These are phyloP conservation scores for Metacarcinus magister DNA, from an alignment of 2,888 invertebrate species.

Conservation along the genomic window DNA sequence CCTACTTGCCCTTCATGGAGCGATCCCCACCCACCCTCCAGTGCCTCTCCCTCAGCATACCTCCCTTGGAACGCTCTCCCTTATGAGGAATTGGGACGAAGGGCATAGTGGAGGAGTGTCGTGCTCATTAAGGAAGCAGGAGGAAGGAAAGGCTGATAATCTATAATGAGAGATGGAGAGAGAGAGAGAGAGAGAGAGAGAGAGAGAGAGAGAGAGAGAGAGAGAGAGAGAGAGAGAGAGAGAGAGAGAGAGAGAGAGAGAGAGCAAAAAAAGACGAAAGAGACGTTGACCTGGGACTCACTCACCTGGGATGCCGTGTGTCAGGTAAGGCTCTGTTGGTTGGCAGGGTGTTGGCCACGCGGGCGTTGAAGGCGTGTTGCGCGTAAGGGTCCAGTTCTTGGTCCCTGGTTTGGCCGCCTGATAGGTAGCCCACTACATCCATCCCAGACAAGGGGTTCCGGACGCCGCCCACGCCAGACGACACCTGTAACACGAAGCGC, in stretches of 20 bases:
- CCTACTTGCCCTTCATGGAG: too few relatives aligned
- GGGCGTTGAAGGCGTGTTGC: conserved; percentile 71
- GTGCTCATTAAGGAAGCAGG: too few relatives aligned
- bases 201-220: not conserved
- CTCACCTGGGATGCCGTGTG: conserved; percentile 64
- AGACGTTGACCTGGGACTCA: not conserved
- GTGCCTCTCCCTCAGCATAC: too few relatives aligned
- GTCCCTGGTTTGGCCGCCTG: conserved; percentile 64
- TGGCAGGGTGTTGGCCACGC: conserved; percentile 57
- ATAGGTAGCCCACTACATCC: conserved; percentile 50
- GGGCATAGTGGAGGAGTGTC: too few relatives aligned
- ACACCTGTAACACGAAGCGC: not conserved
- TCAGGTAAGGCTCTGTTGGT: conserved; percentile 54
- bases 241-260: not conserved
- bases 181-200: not conserved
- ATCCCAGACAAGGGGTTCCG: not conserved
- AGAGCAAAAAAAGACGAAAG: not conserved
- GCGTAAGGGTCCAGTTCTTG: conserved; percentile 67
- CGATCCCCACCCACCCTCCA: too few relatives aligned
- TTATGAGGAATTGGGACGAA: too few relatives aligned
- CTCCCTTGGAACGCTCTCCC: too few relatives aligned
- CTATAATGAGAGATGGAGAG: too few relatives aligned
- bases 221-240: not conserved
- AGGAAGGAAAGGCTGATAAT: too few relatives aligned
- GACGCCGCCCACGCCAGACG: not conserved